phyloP scores from a whole-genome alignment of 2,888 invertebrate species.

The Hermaeophaga mercurialis region DNA sequence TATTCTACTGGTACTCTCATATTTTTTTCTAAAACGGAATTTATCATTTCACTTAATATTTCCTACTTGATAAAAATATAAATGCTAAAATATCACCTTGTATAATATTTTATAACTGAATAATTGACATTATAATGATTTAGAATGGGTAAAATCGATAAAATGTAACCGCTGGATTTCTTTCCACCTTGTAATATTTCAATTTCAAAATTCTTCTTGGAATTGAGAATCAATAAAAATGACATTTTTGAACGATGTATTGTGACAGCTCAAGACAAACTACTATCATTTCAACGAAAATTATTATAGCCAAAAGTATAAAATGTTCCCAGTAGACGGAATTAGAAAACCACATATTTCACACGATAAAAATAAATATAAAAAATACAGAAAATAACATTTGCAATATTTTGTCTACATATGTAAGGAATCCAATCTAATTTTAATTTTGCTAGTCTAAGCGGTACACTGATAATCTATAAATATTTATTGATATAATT shows the following conservation, averaged over 20 bases:
- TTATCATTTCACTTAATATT: no score
- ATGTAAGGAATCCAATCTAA: constrained; percentile 18
- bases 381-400: neutral
- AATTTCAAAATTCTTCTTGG: constrained; percentile 12
- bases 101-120: no score
- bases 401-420: constrained; percentile 16
- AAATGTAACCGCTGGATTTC: neutral
- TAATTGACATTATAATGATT: neutral
- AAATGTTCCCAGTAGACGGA: neutral
- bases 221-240: constrained; percentile 13
- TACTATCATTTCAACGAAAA: constrained; percentile 21
- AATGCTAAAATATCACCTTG: no score
- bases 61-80: no score
- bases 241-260: constrained; percentile 25
- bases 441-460: neutral
- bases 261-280: constrained; percentile 29
- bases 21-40: no score
- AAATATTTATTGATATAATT: no score
- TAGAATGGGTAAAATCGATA: neutral
- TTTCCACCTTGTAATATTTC: neutral
- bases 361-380: neutral
- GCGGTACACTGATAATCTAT: neutral
- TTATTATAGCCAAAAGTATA: neutral
- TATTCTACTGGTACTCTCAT: no score
- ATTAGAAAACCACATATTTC: neutral